These are phyloP conservation scores for Chauna torquata DNA, from an alignment of 2,113 vertebrate genomes.

Conservation along the genomic window DNA sequence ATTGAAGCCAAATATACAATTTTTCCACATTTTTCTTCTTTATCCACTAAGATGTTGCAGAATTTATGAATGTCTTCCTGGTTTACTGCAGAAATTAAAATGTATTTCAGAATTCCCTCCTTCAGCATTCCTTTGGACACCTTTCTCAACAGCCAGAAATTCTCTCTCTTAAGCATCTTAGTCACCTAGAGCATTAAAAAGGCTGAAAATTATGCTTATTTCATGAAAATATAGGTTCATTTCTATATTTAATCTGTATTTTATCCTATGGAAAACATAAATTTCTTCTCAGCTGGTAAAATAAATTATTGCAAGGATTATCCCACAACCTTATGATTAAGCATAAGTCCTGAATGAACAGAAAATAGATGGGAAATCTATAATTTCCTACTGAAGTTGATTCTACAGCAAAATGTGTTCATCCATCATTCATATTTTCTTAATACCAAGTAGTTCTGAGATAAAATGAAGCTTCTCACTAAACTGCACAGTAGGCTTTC, in stretches of 20 bases:
- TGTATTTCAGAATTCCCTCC: neutral
- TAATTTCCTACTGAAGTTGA: neutral
- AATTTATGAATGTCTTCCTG: neutral
- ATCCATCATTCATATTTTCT: neutral
- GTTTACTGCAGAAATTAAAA: neutral
- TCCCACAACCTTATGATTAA: neutral
- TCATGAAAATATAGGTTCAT: neutral
- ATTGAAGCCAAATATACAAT: neutral
- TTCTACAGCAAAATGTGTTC: neutral
- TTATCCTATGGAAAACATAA: neutral
- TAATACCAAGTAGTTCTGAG: neutral
- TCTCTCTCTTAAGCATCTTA: neutral
- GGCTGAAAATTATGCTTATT: neutral
- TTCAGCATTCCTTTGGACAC: neutral
- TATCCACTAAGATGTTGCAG: neutral
- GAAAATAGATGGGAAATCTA: neutral
- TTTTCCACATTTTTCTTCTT: slow-evolving; percentile 20
- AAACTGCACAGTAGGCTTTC: neutral
- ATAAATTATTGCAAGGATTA: neutral
- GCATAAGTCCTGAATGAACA: neutral
- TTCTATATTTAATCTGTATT: neutral
- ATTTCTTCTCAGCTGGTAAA: neutral
- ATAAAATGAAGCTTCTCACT: neutral
- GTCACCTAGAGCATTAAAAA: neutral
- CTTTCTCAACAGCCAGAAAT: neutral